These are phyloP conservation scores for Macroglossus sobrinus DNA, from an alignment of 2,113 vertebrate genomes.

Conservation along the genomic window DNA sequence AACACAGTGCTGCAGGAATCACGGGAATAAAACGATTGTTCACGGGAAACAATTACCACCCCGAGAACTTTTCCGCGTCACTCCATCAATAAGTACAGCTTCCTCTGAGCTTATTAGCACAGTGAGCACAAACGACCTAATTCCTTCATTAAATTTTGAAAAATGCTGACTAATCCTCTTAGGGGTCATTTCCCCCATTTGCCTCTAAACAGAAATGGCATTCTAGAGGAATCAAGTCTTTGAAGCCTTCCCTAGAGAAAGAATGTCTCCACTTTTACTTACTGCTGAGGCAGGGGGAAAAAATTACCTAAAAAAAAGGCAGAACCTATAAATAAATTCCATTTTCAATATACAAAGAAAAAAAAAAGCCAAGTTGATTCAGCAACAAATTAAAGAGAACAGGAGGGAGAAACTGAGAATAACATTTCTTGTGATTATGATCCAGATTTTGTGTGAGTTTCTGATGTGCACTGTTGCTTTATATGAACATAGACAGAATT, in stretches of 20 bases:
- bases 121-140: constrained; percentile 24
- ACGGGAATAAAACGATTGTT: not conserved
- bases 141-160: constrained; percentile 46
- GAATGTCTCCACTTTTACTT: not conserved
- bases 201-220: constrained; percentile 29
- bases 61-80: not conserved
- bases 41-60: not conserved
- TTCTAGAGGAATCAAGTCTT: not conserved
- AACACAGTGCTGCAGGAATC: not conserved
- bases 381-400: not conserved
- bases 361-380: not conserved
- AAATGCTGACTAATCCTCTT: constrained; percentile 44
- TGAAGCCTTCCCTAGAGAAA: not conserved
- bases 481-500: not conserved
- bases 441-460: not conserved
- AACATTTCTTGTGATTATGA: fast-evolving
- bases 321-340: not conserved
- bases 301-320: not conserved
- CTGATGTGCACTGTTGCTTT: not conserved
- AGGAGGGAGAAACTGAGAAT: not conserved
- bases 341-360: not conserved
- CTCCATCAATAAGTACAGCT: not conserved
- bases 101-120: constrained; percentile 22
- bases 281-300: not conserved
- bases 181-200: not conserved